Evolutionary conservation across 2,113 vertebrate species (phyloP).

Genomic region (Chloropsis cyanopogon): DNA sequence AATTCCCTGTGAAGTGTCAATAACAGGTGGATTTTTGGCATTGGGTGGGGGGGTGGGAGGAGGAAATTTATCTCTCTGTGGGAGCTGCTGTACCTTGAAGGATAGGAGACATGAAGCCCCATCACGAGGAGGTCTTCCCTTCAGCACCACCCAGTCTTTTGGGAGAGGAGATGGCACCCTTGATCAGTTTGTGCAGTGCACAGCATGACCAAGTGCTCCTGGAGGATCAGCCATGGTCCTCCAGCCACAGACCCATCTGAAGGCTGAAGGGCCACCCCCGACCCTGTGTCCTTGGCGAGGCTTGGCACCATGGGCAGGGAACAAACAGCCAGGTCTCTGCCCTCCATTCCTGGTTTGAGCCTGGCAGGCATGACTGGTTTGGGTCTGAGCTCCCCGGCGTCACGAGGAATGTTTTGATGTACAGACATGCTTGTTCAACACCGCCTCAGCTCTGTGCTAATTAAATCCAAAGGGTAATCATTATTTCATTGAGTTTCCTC

Average conservation of each 20-base stretch:
- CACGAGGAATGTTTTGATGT: background rate
- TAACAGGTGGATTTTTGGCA: background rate
- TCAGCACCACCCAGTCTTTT: background rate
- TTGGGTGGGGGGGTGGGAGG: too few species aligned
- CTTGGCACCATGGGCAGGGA: background rate
- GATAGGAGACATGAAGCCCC: background rate
- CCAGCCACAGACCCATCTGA: background rate
- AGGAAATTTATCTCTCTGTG: background rate
- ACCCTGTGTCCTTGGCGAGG: background rate
- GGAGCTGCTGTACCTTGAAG: background rate
- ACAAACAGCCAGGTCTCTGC: background rate
- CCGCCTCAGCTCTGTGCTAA: background rate
- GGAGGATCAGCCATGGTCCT: background rate
- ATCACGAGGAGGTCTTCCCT: background rate
- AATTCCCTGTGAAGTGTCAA: background rate
- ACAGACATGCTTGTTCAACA: background rate
- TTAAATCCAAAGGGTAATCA: constrained; percentile 53
- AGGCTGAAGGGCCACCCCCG: background rate
- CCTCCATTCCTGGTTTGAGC: background rate
- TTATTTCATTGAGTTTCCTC: constrained; percentile 53
- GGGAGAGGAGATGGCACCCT: background rate
- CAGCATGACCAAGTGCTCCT: background rate
- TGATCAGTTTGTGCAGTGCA: background rate
- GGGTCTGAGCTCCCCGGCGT: background rate
- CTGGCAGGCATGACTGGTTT: accelerated